Base-by-base conservation (phyloP, 1,140 invertebrate species). In the Neodiprion fabricii region DNA sequence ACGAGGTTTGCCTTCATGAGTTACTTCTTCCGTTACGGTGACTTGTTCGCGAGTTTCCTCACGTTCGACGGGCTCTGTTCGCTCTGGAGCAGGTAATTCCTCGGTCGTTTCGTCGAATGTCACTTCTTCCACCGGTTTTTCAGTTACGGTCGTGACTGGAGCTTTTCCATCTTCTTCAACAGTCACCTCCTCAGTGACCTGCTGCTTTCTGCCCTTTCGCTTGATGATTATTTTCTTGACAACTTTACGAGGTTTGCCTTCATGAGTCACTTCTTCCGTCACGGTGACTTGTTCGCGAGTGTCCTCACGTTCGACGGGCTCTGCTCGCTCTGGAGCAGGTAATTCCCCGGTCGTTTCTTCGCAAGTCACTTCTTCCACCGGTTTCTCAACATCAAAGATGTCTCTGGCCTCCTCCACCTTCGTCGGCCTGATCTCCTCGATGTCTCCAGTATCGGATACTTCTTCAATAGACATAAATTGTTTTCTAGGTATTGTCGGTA, bases 391-490 rank as follows among this genome's bases (percentile, higher is more conserved):
- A 74, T 76, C 81, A n/a, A 28, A 73, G 23, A 61, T 70, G 61
- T 78, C 73, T 72, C 75, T 73, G 49, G 49, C 67, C 67, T 73
- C 70, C 68, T 78, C 77, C 69, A 77, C 82, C 12, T 28, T 74
- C 40, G 84, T 75, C 48, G 84, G 82, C 67, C 69, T 77, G 9
- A 81, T 83, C 79, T 84, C 80, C n/a, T 83, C 78, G 67, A 75
- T 72, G n/a, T 80, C 78, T 11, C 65, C 67, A n/a, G 76, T 21
- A 17, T 79, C 81, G 2, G 78, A 83, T 8, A 88, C 77, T 79
- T 87, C 87, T 80, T 89, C 86, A 3, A 87, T 88, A 0, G 76
- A 67, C 79, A 88, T 83, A 74, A 87, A 88, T 67, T 86, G 81
- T 77, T 86, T 87, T 69, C 84, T 87, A 4, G 87, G 86, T 74